Evolutionary conservation across 2,888 invertebrate genomes (phyloP).

Genomic region (Nomada goodeniana): DNA sequence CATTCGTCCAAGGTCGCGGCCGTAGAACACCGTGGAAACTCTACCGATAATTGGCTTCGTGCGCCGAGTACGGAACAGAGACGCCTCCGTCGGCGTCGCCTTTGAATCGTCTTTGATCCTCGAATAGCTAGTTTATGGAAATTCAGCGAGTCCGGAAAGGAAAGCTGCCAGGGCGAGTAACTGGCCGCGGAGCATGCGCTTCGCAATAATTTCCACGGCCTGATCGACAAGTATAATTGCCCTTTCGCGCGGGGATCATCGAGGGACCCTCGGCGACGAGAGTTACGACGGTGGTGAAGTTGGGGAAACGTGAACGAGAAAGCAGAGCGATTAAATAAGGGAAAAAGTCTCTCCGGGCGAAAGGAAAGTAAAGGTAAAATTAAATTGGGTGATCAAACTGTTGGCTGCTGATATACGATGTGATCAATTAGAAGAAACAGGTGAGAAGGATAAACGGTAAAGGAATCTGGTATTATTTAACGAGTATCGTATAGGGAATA

Average conservation of each 20-base stretch:
- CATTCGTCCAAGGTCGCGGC: conserved; percentile 64
- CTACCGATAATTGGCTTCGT: conserved; percentile 69
- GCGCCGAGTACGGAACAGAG: conserved; percentile 60
- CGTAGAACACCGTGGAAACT: conserved; percentile 49
- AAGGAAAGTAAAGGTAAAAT: no score
- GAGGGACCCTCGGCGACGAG: background rate
- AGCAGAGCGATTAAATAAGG: no score
- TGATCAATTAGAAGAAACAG: no score
- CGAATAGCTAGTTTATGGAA: conserved; percentile 14
- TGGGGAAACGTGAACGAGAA: background rate
- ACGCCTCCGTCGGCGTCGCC: conserved; percentile 22
- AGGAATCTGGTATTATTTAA: no score
- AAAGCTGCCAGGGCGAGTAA: background rate
- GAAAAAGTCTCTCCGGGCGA: no score
- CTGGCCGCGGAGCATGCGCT: background rate
- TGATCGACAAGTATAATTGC: background rate
- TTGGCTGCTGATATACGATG: no score
- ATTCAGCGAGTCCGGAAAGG: background rate
- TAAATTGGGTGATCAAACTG: no score
- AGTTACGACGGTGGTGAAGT: background rate
- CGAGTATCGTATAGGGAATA: no score
- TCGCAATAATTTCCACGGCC: background rate
- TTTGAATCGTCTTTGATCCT: conserved; percentile 27
- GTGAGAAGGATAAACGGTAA: no score
- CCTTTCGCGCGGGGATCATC: background rate